These are phyloP conservation scores for Caenorhabditis sinica DNA, from an alignment of 2,888 invertebrate species.

Conservation along the genomic window DNA sequence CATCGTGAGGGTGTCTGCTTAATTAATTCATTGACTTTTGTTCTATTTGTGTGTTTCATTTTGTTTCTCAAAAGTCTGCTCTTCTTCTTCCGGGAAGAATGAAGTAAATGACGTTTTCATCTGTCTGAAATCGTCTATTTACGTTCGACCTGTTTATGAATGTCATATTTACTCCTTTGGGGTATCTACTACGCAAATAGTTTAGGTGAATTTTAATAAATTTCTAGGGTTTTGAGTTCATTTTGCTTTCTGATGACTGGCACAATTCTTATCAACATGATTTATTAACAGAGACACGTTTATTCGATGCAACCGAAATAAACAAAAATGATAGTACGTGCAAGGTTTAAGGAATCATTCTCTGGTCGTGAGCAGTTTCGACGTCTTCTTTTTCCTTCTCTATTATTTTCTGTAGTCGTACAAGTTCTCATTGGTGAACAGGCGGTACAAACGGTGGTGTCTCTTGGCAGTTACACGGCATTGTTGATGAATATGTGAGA, in stretches of 20 bases:
- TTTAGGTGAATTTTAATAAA: neutral
- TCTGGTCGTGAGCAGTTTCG: neutral
- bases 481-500: conserved; percentile 38
- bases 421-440: conserved; percentile 59
- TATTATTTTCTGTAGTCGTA: conserved; percentile 57
- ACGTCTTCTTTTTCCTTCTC: neutral
- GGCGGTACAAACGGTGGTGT: conserved; percentile 57
- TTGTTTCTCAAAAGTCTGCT: neutral
- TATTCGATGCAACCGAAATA: conserved; percentile 25
- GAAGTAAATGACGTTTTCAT: conserved; percentile 3
- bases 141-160: conserved; percentile 16
- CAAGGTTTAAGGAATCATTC: neutral
- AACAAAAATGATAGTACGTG: conserved; percentile 5
- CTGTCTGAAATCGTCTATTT: conserved; percentile 14
- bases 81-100: conserved; percentile 14
- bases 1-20: neutral
- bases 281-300: conserved; percentile 30
- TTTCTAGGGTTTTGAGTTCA: neutral
- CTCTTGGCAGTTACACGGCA: conserved; percentile 49
- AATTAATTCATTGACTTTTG: conserved; percentile 22
- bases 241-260: too few species aligned
- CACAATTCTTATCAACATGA: conserved; percentile 2
- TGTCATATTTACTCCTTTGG: neutral
- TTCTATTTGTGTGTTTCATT: conserved; percentile 25
- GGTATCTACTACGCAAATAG: neutral